These are phyloP conservation scores for Paracanthobrama guichenoti DNA, from an alignment of 2,113 vertebrate species.

Conservation along the genomic window DNA sequence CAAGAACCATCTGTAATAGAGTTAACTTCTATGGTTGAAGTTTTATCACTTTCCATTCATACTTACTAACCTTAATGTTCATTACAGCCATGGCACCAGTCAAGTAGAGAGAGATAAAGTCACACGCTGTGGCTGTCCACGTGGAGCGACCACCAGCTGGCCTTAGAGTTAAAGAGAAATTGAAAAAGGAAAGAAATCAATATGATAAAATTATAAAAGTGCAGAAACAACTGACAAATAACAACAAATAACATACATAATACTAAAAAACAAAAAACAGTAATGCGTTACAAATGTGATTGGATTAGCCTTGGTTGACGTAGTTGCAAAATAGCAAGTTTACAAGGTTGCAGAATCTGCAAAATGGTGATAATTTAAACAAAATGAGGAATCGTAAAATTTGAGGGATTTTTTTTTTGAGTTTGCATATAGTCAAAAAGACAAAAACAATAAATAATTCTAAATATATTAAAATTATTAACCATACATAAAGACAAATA, in stretches of 20 bases:
- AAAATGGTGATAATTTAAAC: neutral
- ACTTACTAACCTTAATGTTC: slow-evolving; percentile 81
- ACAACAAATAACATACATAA: no score
- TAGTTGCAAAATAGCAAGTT: neutral
- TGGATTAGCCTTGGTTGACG: neutral
- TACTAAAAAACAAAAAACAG: neutral
- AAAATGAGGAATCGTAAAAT: neutral
- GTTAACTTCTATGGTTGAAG: neutral
- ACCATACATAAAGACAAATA: neutral
- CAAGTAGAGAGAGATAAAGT: slow-evolving; percentile 80
- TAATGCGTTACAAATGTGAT: neutral
- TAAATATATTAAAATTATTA: neutral
- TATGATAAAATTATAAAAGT: neutral
- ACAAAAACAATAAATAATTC: neutral
- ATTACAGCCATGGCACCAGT: slow-evolving; percentile 77
- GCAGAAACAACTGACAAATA: neutral
- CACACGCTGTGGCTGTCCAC: slow-evolving; percentile 92
- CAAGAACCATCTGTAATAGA: neutral
- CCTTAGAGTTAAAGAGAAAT: slow-evolving; percentile 64
- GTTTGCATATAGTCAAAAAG: neutral
- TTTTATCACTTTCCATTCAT: neutral
- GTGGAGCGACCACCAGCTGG: slow-evolving; percentile 84
- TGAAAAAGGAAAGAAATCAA: neutral
- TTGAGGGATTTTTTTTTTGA: no score
- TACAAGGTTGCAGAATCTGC: no score